Evolutionary conservation across 2,113 vertebrate species (phyloP).

Genomic region (Panthera uncia): DNA sequence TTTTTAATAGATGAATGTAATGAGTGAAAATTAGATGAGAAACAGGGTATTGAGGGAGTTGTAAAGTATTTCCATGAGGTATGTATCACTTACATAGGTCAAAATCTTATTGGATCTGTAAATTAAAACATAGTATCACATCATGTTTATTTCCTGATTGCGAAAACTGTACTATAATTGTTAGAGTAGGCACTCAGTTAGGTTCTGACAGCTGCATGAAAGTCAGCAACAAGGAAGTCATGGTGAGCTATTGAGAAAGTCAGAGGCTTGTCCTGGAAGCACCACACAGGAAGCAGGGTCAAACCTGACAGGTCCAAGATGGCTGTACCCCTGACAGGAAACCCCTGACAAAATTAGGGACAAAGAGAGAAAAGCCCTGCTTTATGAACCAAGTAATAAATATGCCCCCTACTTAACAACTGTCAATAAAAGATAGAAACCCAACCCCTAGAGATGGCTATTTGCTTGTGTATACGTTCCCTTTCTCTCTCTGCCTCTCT

Average conservation of each 20-base stretch:
- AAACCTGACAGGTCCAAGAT: background rate
- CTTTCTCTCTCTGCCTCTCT: background rate
- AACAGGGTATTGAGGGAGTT: background rate
- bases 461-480: too few relatives aligned
- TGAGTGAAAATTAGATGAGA: background rate
- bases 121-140: background rate
- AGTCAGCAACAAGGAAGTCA: background rate
- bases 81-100: background rate
- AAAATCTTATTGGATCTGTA: background rate
- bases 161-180: background rate
- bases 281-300: background rate
- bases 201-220: background rate
- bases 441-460: background rate
- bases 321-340: background rate
- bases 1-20: background rate
- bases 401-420: background rate
- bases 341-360: background rate
- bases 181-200: background rate
- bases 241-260: background rate
- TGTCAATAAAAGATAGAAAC: background rate
- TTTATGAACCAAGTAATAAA: background rate
- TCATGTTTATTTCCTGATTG: background rate
- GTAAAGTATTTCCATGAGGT: background rate
- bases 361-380: background rate
- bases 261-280: background rate